Percentiles rank a stretch among this genome's conserved stretches.
Evolutionary conservation across 2,113 vertebrate species (phyloP).

Genomic region (Catagonus wagneri): DNA sequence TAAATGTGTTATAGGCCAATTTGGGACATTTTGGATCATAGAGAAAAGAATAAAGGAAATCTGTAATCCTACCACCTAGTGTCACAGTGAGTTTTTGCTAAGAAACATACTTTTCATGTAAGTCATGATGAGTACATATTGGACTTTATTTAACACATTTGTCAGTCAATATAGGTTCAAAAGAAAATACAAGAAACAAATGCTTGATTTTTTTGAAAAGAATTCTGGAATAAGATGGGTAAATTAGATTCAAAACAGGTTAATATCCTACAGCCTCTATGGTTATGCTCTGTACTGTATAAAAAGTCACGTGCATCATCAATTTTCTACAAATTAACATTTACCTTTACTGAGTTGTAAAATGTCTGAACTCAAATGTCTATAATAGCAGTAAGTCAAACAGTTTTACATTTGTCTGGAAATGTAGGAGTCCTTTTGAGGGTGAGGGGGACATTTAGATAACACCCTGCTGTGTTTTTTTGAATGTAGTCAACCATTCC

Average conservation of each 20-base stretch:
- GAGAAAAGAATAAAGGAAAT: slow-evolving; percentile 11
- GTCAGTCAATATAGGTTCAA: background rate
- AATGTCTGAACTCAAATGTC: background rate
- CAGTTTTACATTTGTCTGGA: background rate
- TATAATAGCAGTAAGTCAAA: slow-evolving; percentile 27
- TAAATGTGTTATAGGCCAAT: background rate
- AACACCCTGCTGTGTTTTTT: background rate
- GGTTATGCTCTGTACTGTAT: background rate
- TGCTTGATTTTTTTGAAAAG: background rate
- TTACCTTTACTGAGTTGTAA: background rate
- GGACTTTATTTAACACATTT: slow-evolving; percentile 31
- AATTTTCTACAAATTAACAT: slow-evolving; percentile 23
- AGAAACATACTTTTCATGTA: slow-evolving; percentile 50
- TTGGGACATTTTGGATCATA: background rate
- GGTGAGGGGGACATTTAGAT: background rate
- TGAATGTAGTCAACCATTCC: background rate
- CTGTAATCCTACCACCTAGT: background rate
- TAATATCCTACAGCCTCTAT: background rate
- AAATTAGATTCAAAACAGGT: background rate
- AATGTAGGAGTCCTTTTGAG: background rate
- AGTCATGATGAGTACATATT: background rate
- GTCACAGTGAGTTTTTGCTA: slow-evolving; percentile 32
- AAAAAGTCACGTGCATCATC: slow-evolving; percentile 10
- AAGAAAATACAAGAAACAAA: background rate
- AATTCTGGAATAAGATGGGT: background rate